These are phyloP conservation scores for Acropora yongei DNA, from an alignment of 64 coral and sea anemone species.

Conservation along the genomic window DNA sequence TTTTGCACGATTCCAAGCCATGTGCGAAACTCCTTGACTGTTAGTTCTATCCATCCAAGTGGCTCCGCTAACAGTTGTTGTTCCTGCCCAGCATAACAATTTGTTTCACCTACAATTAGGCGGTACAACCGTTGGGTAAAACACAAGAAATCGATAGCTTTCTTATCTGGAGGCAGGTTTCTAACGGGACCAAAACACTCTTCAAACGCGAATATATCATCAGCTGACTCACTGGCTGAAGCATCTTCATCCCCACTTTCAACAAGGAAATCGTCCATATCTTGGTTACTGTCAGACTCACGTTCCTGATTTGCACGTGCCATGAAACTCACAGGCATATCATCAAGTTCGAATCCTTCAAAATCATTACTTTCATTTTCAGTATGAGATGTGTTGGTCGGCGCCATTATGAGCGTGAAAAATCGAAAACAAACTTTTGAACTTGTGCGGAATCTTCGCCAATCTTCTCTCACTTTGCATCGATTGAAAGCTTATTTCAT, in stretches of 20 bases:
- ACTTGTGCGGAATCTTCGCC: neutral
- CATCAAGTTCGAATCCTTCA: neutral
- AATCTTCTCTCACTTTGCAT: neutral
- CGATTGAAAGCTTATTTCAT: neutral
- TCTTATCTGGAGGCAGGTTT: neutral
- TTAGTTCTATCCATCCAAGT: neutral
- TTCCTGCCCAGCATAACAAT: neutral
- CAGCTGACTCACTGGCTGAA: neutral
- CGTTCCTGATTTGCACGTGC: neutral
- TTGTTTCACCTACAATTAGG: neutral
- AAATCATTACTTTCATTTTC: neutral
- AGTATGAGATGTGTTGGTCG: neutral
- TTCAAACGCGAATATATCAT: neutral
- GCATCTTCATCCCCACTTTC: neutral
- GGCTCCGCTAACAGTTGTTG: neutral
- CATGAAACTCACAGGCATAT: neutral
- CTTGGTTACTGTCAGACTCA: neutral
- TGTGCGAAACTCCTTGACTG: neutral
- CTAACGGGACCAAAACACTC: neutral
- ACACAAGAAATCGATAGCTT: neutral
- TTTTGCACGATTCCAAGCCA: conserved; percentile 34
- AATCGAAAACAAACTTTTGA: neutral
- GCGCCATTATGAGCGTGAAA: neutral
- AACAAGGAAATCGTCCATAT: neutral
- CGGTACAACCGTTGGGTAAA: neutral